These are phyloP conservation scores for Pangasius krempfi DNA, from an alignment of 2,797 vertebrate genomes.

Conservation along the genomic window DNA sequence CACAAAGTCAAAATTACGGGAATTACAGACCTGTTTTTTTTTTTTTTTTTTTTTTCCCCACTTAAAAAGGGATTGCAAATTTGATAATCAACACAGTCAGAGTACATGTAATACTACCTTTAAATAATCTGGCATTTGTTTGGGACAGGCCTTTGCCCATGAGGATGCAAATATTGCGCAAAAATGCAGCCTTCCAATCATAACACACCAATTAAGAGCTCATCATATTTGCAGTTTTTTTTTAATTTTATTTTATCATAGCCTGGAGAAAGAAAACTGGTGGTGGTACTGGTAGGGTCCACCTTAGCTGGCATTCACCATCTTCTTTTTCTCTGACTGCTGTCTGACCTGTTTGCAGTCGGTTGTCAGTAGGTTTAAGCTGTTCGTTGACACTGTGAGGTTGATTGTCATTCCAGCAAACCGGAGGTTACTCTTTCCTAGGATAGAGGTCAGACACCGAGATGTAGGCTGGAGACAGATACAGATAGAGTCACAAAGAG, in stretches of 20 bases:
- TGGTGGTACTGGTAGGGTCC: neutral
- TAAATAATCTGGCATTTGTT: neutral
- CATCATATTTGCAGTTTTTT: neutral
- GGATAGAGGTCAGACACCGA: constrained; percentile 87
- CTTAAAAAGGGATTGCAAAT: neutral
- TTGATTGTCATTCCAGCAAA: constrained; percentile 97
- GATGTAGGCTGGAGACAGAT: constrained; percentile 79
- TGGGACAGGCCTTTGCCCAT: neutral
- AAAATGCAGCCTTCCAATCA: neutral
- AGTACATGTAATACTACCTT: neutral
- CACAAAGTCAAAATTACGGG: neutral
- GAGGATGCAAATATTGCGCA: neutral
- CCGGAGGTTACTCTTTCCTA: constrained; percentile 97
- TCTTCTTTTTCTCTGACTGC: neutral
- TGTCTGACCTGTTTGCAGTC: constrained; percentile 94
- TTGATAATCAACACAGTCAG: neutral
- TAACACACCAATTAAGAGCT: neutral
- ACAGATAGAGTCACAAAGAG: constrained; percentile 6
- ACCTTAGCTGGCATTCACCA: no score
- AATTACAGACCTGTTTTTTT: neutral
- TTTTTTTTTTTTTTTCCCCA: neutral
- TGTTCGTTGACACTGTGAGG: constrained; percentile 96
- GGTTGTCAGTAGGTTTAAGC: constrained; percentile 95
- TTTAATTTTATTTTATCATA: no score
- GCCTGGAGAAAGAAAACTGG: neutral